Base-by-base conservation (phyloP, 2,797 vertebrate species). In the Chaetodon trifasciatus region DNA sequence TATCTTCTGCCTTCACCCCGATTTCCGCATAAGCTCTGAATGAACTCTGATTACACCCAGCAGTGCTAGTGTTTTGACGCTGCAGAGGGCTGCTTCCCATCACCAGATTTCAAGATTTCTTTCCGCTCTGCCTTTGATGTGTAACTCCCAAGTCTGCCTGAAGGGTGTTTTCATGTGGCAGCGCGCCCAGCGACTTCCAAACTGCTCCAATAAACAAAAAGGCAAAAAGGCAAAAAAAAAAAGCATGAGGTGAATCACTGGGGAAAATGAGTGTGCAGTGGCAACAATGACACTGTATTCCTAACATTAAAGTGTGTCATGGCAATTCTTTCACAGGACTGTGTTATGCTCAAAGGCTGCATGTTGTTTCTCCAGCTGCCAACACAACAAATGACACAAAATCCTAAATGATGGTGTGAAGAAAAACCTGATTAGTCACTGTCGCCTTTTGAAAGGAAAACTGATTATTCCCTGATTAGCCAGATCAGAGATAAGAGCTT, bases 111-210 rank as follows among this genome's bases (percentile, higher is more conserved):
- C 70, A 74, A 83, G 68, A 87, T 86, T 87, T 85, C 63, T 85
- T 83, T 85, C 79, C 56, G 49, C 83, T 85, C 68, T 84, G 86
- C 84, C 84, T 90, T 88, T 89, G 87, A 92, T 85, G 81, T 88
- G 84, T 35, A 84, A 76, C 71, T 84, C 84, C 82, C 40, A 37
- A 79, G 74, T 85, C 79, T 74, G 88, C 84, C 86, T 57, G 69
- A 78, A 71, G 91, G 84, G 67, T 84, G 84, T 88, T 82, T 86
- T 78, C 75, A 70, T 69, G 84, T 84, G 84, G 88, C 74, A 70
- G 79, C 23, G 21, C 21, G 81, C 89, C 86, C 79, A 77, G 73
- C 24, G 72, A 75, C 84, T 79, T 78, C 82, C 76, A 70, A 83
- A 79, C 76, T 56, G 28, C 64, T 52, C 49, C 16, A 8, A 21